Evolutionary conservation across 2,888 invertebrate species (phyloP).

Genomic region (Morpho achilles): DNA sequence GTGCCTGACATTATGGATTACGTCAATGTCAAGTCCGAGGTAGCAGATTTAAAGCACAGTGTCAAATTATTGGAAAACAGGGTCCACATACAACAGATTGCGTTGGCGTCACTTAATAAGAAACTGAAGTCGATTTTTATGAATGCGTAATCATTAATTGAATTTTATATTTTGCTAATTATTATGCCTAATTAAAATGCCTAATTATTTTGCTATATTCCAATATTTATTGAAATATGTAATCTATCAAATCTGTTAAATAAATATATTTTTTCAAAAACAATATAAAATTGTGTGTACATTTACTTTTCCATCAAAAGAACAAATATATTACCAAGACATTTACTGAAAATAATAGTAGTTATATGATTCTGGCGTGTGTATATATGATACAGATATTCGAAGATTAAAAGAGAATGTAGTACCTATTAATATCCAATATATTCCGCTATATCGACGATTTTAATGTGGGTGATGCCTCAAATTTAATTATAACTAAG

Average conservation of each 20-base stretch:
- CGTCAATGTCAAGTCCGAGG: constrained; percentile 70
- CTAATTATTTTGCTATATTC: not conserved
- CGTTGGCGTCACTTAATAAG: constrained; percentile 50
- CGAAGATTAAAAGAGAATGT: too few relatives aligned
- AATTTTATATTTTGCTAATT: constrained; percentile 1
- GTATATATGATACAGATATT: too few relatives aligned
- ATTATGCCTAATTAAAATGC: not conserved
- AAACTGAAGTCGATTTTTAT: constrained; percentile 28
- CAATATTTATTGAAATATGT: not conserved
- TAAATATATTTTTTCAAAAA: not conserved
- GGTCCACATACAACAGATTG: constrained; percentile 55
- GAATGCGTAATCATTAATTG: constrained; percentile 10
- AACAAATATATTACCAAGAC: too few relatives aligned
- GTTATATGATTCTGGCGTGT: too few relatives aligned
- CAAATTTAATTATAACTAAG: too few relatives aligned
- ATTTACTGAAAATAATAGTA: too few relatives aligned
- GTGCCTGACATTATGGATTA: constrained; percentile 81
- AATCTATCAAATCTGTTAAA: not conserved
- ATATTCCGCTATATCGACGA: too few relatives aligned
- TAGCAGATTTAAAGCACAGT: constrained; percentile 61
- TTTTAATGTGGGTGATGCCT: too few relatives aligned
- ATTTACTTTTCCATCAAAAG: too few relatives aligned
- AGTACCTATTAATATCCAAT: too few relatives aligned
- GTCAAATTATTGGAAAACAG: constrained; percentile 58
- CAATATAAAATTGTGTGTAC: too few relatives aligned